Evolutionary conservation across 2,797 vertebrate species (phyloP).

Genomic region (Caiman crocodilus): DNA sequence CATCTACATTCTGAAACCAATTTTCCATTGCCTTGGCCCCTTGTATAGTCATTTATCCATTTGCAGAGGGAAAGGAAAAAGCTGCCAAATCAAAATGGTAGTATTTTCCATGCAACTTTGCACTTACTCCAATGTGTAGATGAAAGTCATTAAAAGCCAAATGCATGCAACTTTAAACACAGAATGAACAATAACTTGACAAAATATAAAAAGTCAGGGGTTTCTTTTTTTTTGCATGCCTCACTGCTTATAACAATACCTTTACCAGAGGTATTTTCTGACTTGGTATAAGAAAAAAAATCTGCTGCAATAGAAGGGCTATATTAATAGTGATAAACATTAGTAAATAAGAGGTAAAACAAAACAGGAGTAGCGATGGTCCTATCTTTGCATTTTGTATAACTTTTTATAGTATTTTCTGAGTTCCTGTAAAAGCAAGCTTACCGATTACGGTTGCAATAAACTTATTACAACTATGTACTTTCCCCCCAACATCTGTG

Average conservation of each 20-base stretch:
- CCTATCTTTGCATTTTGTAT: background rate
- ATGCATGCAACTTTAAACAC: background rate
- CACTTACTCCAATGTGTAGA: background rate
- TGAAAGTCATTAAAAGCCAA: background rate
- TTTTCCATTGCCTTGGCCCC: background rate
- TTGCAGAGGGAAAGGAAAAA: constrained; percentile 7
- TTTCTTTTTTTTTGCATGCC: background rate
- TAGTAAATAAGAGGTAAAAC: background rate
- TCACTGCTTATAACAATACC: background rate
- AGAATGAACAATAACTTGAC: background rate
- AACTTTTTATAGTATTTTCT: background rate
- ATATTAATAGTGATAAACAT: background rate
- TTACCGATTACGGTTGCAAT: background rate
- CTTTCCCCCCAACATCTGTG: background rate
- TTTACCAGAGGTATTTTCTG: background rate
- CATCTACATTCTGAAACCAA: background rate
- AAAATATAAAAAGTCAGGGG: background rate
- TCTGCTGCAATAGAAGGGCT: background rate
- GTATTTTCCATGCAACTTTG: background rate
- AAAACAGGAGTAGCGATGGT: background rate
- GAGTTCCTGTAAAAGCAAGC: background rate
- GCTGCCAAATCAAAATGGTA: background rate
- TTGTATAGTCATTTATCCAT: background rate
- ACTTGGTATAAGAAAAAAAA: background rate
- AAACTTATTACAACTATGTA: background rate